phyloP scores from a whole-genome alignment of 2,113 vertebrate species.

The Silurus glanis region DNA sequence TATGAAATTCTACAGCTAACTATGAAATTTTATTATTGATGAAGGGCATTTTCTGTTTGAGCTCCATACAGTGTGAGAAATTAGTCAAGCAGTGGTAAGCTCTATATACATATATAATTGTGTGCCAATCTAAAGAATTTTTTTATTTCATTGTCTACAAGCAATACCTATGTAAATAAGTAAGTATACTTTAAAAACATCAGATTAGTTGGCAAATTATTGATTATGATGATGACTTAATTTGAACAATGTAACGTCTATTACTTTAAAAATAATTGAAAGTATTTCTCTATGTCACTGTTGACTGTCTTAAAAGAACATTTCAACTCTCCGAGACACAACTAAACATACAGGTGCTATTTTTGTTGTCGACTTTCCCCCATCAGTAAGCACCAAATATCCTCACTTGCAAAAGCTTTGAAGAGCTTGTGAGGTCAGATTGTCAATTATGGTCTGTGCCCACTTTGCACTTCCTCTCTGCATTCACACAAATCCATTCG shows the following conservation, averaged over 20 bases:
- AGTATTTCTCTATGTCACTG: not conserved
- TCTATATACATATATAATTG: no score
- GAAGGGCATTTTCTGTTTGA: constrained; percentile 64
- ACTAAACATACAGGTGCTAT: constrained; percentile 55
- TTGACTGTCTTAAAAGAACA: not conserved
- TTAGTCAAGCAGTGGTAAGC: not conserved
- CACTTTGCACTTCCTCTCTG: constrained; percentile 60
- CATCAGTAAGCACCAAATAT: constrained; percentile 61
- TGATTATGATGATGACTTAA: not conserved
- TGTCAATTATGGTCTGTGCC: constrained; percentile 74
- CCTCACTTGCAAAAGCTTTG: constrained; percentile 68
- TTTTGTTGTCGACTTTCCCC: constrained; percentile 36
- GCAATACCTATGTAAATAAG: not conserved
- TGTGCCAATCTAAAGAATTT: not conserved
- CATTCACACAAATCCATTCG: constrained; percentile 77
- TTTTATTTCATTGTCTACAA: not conserved
- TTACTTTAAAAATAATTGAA: not conserved
- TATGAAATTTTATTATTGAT: constrained; percentile 61
- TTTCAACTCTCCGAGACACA: not conserved
- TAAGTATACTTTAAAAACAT: not conserved
- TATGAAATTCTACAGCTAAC: constrained; percentile 46
- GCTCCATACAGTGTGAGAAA: constrained; percentile 45
- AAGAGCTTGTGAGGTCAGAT: constrained; percentile 75
- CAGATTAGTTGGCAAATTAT: not conserved
- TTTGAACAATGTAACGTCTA: not conserved